Evolutionary conservation across 2,797 vertebrate genomes (phyloP).

Genomic region (Phalanger gymnotis): DNA sequence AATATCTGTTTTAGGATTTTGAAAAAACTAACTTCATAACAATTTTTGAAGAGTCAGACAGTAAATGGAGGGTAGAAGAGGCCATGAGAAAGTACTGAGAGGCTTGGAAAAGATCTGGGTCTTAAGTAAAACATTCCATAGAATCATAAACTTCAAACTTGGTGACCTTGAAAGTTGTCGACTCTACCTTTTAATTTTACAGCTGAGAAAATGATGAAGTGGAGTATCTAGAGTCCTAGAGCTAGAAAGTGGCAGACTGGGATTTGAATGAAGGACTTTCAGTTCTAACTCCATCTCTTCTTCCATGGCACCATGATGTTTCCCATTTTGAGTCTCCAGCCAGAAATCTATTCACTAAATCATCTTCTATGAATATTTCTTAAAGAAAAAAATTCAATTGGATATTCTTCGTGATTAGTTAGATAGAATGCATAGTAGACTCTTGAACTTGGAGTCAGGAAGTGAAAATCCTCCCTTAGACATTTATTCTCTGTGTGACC

Average conservation of each 20-base stretch:
- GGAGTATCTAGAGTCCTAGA: not conserved
- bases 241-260: not conserved
- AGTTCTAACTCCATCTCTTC: not conserved
- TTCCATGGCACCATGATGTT: not conserved
- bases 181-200: not conserved
- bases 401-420: not conserved
- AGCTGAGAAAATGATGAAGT: not conserved
- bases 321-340: not conserved
- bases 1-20: not conserved
- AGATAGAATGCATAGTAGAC: not conserved
- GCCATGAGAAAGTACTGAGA: not conserved
- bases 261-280: not conserved
- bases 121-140: too few species aligned
- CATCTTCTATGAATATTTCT: not conserved
- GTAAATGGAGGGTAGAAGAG: not conserved
- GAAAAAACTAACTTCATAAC: slow-evolving; percentile 41
- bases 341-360: not conserved
- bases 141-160: not conserved
- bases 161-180: not conserved
- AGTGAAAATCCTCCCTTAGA: not conserved
- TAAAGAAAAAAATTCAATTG: not conserved
- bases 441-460: not conserved
- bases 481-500: not conserved
- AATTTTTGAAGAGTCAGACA: not conserved
- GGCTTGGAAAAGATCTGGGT: not conserved